phyloP scores from a whole-genome alignment of 2,888 invertebrate genomes.

The Orthosia gracilis region DNA sequence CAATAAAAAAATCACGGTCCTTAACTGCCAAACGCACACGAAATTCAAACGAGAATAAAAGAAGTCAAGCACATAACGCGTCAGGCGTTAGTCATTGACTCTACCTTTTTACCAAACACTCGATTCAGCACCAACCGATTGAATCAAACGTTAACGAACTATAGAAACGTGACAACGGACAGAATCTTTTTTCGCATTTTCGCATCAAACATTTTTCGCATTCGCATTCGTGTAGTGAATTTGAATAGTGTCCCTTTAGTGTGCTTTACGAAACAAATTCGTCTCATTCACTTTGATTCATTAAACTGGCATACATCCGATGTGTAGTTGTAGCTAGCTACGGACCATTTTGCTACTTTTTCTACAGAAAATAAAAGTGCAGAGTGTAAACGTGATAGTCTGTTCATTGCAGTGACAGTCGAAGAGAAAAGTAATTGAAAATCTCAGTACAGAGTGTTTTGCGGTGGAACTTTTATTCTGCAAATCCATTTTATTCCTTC shows the following conservation, averaged over 20 bases:
- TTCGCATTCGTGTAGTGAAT: conserved; percentile 64
- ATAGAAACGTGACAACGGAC: conserved; percentile 73
- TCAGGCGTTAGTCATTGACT: conserved; percentile 62
- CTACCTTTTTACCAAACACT: conserved; percentile 67
- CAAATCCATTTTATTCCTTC: conserved; percentile 16
- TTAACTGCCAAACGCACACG: not conserved
- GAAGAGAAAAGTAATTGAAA: conserved; percentile 50
- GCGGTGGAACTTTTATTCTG: conserved; percentile 9
- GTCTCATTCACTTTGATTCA: conserved; percentile 60
- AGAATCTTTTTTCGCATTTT: conserved; percentile 68
- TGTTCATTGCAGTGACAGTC: conserved; percentile 40
- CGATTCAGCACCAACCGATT: conserved; percentile 71
- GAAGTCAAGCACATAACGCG: conserved; percentile 47
- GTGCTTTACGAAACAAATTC: conserved; percentile 41
- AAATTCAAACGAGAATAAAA: conserved; percentile 35
- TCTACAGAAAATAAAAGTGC: conserved; percentile 34
- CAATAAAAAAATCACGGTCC: not conserved
- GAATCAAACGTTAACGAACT: conserved; percentile 78
- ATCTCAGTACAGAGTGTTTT: conserved; percentile 35
- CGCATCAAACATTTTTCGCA: conserved; percentile 66
- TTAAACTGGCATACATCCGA: conserved; percentile 43
- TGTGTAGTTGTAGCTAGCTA: not conserved
- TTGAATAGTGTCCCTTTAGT: conserved; percentile 59
- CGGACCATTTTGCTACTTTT: conserved; percentile 10
- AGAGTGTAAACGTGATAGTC: conserved; percentile 21